These are phyloP conservation scores for Cyprinodon brontotheroides DNA, from an alignment of 2,113 vertebrate genomes.

Conservation along the genomic window DNA sequence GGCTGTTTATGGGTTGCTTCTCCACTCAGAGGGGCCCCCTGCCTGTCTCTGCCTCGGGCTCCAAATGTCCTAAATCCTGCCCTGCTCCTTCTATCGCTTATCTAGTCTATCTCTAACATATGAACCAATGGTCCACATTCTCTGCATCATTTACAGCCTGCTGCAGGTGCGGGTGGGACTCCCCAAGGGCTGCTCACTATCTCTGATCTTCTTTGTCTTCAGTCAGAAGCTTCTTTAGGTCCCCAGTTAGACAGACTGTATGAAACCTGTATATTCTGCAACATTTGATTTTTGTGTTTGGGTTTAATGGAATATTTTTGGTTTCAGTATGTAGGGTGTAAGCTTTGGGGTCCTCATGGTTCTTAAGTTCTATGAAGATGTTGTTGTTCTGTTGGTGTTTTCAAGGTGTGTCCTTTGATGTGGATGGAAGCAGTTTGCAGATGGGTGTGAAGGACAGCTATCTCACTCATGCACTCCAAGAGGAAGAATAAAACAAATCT, in stretches of 20 bases:
- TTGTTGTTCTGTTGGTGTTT: background rate
- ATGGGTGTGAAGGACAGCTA: background rate
- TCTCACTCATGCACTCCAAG: background rate
- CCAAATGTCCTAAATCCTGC: no score
- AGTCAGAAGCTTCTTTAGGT: no score
- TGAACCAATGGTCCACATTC: background rate
- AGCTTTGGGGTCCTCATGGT: background rate
- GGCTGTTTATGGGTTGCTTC: no score
- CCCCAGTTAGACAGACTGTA: no score
- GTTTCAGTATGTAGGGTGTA: no score
- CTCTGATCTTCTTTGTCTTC: background rate
- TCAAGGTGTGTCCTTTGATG: background rate
- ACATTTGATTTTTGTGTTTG: background rate
- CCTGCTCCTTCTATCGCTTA: background rate
- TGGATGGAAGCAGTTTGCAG: background rate
- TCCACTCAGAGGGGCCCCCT: no score
- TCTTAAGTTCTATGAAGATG: background rate
- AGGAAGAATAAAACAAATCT: no score
- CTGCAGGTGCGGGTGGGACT: no score
- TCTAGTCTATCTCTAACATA: background rate
- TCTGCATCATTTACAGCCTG: background rate
- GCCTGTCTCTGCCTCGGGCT: no score
- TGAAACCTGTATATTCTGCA: no score
- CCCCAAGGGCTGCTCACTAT: background rate
- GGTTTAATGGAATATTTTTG: no score